phyloP scores from a whole-genome alignment of 2,797 vertebrate genomes.

The Lophotriccus pileatus region DNA sequence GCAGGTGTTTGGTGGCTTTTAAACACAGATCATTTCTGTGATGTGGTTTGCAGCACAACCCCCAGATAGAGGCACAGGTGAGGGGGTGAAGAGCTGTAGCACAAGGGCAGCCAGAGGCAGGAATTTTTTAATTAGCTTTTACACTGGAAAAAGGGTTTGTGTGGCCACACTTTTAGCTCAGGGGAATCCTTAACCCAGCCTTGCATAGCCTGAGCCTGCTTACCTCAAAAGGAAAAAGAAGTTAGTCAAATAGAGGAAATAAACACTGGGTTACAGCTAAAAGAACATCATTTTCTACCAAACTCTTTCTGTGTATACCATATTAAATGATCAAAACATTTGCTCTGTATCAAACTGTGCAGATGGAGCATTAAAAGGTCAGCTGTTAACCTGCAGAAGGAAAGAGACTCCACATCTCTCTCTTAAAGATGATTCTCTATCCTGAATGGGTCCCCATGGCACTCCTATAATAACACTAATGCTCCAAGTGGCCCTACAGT shows the following conservation, averaged over 20 bases:
- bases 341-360: neutral
- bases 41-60: neutral
- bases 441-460: constrained; percentile 11
- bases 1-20: neutral
- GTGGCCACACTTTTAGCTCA: constrained; percentile 7
- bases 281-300: neutral
- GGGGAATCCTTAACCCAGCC: constrained; percentile 36
- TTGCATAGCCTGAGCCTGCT: constrained; percentile 24
- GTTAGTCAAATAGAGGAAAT: neutral
- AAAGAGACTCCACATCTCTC: constrained; percentile 28
- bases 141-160: neutral
- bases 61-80: constrained; percentile 9
- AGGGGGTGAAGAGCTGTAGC: neutral
- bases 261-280: neutral
- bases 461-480: constrained; percentile 13
- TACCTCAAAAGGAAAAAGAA: neutral
- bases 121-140: constrained; percentile 41
- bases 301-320: neutral
- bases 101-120: constrained; percentile 42
- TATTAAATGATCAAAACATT: constrained; percentile 39
- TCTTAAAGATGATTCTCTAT: constrained; percentile 37
- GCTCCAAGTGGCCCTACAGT: neutral
- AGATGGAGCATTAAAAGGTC: constrained; percentile 42
- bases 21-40: neutral
- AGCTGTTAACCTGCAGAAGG: constrained; percentile 17